phyloP scores from a whole-genome alignment of 2,113 vertebrate genomes.

The Alethe castanea region DNA sequence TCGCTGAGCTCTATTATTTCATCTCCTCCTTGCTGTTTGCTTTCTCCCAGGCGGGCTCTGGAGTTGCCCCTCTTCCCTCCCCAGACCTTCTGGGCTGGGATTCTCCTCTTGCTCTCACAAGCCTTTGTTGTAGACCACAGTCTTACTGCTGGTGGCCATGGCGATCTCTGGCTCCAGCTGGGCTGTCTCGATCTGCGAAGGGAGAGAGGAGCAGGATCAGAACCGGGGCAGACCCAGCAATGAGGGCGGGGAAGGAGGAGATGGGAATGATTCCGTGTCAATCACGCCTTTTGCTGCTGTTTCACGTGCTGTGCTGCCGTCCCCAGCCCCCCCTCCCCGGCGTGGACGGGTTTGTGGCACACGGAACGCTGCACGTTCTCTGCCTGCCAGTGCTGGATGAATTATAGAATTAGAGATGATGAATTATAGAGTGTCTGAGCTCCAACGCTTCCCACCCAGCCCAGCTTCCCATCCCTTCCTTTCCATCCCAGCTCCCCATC shows the following conservation, averaged over 20 bases:
- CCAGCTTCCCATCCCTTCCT: too few species aligned
- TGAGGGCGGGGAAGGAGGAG: neutral
- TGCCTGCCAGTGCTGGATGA: neutral
- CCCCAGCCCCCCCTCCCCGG: neutral
- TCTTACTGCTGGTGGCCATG: constrained; percentile 78
- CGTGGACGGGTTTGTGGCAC: neutral
- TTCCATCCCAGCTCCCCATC: too few species aligned
- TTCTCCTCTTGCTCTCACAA: constrained; percentile 70
- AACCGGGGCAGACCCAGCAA: neutral
- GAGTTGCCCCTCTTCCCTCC: neutral
- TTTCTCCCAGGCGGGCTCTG: neutral
- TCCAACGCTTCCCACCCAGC: neutral
- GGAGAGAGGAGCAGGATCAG: constrained; percentile 17
- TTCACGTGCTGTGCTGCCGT: neutral
- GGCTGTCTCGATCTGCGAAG: constrained; percentile 81
- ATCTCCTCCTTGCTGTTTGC: neutral
- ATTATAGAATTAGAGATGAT: too few species aligned
- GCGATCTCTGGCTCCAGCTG: constrained; percentile 88
- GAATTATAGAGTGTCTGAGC: neutral
- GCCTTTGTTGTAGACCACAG: constrained; percentile 90
- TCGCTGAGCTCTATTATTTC: neutral
- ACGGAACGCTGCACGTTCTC: neutral
- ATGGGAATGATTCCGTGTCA: neutral
- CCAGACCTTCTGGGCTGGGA: neutral
- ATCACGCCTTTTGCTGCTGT: neutral